These are phyloP conservation scores for Drosophila takahashii DNA, from an alignment of 1,140 invertebrate species.

Conservation along the genomic window DNA sequence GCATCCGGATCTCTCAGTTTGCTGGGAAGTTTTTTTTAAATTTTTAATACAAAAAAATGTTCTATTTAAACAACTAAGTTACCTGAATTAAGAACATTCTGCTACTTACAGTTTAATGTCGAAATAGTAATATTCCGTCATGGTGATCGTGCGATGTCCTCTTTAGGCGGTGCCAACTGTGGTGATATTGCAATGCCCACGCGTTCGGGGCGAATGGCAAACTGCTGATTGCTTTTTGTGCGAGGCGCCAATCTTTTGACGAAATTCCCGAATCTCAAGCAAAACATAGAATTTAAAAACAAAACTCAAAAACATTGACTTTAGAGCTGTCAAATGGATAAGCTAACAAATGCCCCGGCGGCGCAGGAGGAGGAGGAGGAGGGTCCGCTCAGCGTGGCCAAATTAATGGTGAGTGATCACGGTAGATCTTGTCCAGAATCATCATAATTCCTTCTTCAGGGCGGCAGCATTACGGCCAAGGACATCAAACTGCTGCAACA, in stretches of 20 bases:
- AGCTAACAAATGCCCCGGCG: slow-evolving; percentile 31
- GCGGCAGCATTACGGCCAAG: slow-evolving; percentile 93
- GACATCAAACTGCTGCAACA: slow-evolving; percentile 98
- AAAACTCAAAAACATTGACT: slow-evolving; percentile 16
- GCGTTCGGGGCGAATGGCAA: slow-evolving; percentile 9
- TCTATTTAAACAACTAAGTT: too few relatives aligned
- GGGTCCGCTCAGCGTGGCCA: slow-evolving; percentile 63
- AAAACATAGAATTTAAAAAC: slow-evolving; percentile 39
- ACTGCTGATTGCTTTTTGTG: not conserved
- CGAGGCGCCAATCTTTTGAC: slow-evolving; percentile 24
- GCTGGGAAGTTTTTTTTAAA: slow-evolving; percentile 70
- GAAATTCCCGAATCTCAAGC: slow-evolving; percentile 13
- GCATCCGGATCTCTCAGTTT: slow-evolving; percentile 83
- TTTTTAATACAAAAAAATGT: not conserved
- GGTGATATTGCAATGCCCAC: too few relatives aligned
- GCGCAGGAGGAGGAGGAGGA: slow-evolving; percentile 60
- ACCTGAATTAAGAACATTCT: too few relatives aligned
- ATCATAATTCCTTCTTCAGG: slow-evolving; percentile 9
- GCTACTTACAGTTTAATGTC: slow-evolving; percentile 62
- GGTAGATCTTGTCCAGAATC: not conserved
- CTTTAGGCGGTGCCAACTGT: slow-evolving; percentile 3
- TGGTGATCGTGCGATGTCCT: not conserved
- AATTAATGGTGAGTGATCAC: slow-evolving; percentile 56
- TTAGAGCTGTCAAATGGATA: slow-evolving; percentile 51
- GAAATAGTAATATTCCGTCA: slow-evolving; percentile 56